phyloP scores from a whole-genome alignment of 2,113 vertebrate species.

The Hemichromis elongatus region DNA sequence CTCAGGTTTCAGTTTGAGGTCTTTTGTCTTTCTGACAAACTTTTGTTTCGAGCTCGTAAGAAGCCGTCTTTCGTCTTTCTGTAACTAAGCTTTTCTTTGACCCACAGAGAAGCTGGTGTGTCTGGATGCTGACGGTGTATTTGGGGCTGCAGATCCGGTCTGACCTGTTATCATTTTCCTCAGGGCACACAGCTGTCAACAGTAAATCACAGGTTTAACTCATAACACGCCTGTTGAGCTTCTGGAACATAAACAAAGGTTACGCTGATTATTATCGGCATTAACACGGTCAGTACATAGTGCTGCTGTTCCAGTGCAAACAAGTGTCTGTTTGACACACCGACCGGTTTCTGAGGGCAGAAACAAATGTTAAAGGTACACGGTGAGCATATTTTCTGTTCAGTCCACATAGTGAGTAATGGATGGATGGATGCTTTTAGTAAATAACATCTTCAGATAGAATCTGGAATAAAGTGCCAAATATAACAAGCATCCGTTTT shows the following conservation, averaged over 20 bases:
- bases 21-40: rapidly evolving
- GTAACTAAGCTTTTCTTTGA: not conserved
- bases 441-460: not conserved
- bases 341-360: not conserved
- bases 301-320: not conserved
- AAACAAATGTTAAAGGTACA: not conserved
- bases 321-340: not conserved
- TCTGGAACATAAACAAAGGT: not conserved
- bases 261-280: rapidly evolving
- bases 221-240: not conserved
- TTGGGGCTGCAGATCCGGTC: constrained; percentile 1
- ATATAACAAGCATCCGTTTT: not conserved
- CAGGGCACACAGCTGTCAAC: not conserved
- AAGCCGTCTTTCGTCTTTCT: not conserved
- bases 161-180: not conserved
- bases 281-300: rapidly evolving
- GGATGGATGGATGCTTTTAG: rapidly evolving
- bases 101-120: not conserved
- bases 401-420: not conserved
- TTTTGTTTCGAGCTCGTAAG: rapidly evolving
- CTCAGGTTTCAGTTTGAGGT: not conserved
- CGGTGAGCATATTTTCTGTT: not conserved
- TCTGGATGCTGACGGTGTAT: not conserved
- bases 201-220: not conserved
- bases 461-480: rapidly evolving